Conservation (phyloP, 2,888 invertebrate species). For the Melipona bicolor region DNA sequence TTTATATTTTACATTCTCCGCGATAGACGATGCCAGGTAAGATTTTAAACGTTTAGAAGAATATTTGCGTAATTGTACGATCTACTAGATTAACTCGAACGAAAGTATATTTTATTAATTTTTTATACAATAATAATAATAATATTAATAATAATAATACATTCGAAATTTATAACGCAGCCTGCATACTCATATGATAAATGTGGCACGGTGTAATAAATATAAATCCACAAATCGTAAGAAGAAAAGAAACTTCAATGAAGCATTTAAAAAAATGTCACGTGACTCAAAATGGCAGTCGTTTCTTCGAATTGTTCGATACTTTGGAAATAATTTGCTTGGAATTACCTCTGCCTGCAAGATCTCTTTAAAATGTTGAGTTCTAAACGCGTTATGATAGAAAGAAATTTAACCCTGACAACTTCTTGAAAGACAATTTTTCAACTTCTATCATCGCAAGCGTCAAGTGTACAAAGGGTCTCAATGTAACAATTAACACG, state of each 20-base stretch:
- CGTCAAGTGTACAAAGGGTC: constrained; percentile 46
- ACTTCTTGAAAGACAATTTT: constrained; percentile 14
- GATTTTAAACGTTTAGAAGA: background rate
- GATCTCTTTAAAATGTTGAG: background rate
- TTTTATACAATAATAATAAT: background rate
- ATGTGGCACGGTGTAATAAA: no score
- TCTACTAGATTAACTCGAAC: background rate
- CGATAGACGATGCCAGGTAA: background rate
- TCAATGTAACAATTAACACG: constrained; percentile 57
- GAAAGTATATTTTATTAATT: background rate
- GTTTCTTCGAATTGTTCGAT: background rate
- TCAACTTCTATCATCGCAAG: constrained; percentile 18
- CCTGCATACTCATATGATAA: no score
- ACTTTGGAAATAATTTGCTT: constrained; percentile 24
- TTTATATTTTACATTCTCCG: no score
- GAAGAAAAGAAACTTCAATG: no score
- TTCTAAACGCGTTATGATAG: background rate
- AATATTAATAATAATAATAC: no score
- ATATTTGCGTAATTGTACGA: background rate
- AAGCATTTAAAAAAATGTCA: background rate
- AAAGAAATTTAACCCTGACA: background rate
- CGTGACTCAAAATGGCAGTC: no score
- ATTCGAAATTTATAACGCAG: no score
- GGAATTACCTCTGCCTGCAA: background rate
- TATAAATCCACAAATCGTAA: no score